Percentiles rank a stretch among this genome's conserved stretches.
Evolutionary conservation across 2,797 vertebrate genomes (phyloP).

Genomic region (Arremon brunneinucha): DNA sequence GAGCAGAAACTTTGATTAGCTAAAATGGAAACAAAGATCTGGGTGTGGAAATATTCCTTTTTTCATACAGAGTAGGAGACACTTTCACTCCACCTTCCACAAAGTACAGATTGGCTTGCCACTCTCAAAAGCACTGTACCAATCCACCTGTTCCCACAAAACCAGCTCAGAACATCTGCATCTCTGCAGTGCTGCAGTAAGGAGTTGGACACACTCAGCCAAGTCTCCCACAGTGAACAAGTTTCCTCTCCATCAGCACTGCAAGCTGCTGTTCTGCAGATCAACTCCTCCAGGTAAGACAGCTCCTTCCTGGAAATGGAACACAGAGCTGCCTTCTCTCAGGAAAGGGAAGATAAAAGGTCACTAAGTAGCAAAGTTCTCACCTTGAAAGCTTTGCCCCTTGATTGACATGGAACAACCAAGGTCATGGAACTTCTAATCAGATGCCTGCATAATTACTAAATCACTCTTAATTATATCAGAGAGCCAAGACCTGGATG

Average conservation of each 20-base stretch:
- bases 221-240: neutral
- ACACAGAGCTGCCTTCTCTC: conserved; percentile 35
- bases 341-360: conserved; percentile 35
- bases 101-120: neutral
- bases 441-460: conserved; percentile 66
- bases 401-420: conserved; percentile 44
- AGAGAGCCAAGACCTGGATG: conserved; percentile 26
- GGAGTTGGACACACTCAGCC: neutral
- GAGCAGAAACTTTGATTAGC: neutral
- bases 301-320: conserved; percentile 33
- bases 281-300: conserved; percentile 4
- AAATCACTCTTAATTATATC: conserved; percentile 64
- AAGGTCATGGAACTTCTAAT: conserved; percentile 48
- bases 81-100: neutral
- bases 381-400: conserved; percentile 39
- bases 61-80: neutral
- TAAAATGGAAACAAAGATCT: neutral
- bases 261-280: neutral
- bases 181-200: neutral
- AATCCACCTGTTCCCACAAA: neutral
- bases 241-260: neutral
- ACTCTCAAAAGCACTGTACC: neutral
- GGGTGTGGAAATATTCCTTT: neutral
- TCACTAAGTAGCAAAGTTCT: conserved; percentile 27
- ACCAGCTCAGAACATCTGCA: neutral